Conservation (phyloP, 2,113 vertebrate genomes). For the Antechinus stuartii region DNA sequence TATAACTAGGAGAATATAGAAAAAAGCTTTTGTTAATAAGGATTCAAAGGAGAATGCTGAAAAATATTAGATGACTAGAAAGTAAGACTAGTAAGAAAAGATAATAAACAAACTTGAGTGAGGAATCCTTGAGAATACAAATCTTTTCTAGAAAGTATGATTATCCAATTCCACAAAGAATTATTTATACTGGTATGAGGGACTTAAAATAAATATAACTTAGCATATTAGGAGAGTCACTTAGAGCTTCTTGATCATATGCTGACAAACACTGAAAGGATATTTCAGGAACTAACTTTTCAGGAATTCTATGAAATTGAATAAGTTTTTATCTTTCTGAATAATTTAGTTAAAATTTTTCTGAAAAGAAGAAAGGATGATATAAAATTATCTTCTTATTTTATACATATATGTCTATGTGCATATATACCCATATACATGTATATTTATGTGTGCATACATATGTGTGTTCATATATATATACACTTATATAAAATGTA, state of each 20-base stretch:
- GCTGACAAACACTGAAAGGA: background rate
- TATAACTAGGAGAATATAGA: background rate
- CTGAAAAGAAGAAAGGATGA: background rate
- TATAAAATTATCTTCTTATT: background rate
- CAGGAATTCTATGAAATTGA: background rate
- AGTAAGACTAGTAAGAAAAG: background rate
- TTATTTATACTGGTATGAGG: background rate
- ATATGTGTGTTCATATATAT: too few relatives aligned
- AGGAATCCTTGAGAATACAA: background rate
- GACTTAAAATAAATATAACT: background rate
- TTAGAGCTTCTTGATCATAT: slow-evolving; percentile 9
- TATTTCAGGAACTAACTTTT: background rate
- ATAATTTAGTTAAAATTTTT: background rate
- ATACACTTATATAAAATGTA: too few relatives aligned
- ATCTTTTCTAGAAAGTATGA: background rate
- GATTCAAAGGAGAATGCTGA: background rate
- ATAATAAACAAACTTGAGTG: background rate
- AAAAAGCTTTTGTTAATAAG: background rate
- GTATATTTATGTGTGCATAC: too few relatives aligned
- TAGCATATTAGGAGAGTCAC: background rate
- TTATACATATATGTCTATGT: background rate
- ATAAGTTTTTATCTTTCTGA: background rate
- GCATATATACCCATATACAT: too few relatives aligned
- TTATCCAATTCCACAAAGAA: background rate
- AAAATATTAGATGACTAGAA: background rate